Conservation (phyloP, 2,888 invertebrate genomes). For the Lithophane socia region DNA sequence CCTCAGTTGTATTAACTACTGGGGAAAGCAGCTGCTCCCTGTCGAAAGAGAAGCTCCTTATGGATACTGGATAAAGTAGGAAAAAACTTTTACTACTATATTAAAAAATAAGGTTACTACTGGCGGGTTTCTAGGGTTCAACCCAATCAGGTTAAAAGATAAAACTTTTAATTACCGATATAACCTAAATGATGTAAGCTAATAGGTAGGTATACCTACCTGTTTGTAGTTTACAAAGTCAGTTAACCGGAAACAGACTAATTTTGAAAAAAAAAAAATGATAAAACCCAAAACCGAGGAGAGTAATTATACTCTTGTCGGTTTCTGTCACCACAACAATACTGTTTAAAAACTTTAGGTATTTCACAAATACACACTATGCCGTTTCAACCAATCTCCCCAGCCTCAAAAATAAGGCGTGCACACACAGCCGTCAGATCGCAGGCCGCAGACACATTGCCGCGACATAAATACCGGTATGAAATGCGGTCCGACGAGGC, state of each 20-base stretch:
- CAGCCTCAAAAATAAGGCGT: conserved; percentile 23
- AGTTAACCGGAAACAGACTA: neutral
- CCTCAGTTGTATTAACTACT: conserved; percentile 35
- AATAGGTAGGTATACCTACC: neutral
- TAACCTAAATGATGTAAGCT: neutral
- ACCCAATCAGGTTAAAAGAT: neutral
- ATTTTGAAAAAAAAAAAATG: neutral
- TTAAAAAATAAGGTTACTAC: neutral
- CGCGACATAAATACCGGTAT: conserved; percentile 51
- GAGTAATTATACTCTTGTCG: neutral
- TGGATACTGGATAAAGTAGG: neutral
- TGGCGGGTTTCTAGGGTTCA: neutral
- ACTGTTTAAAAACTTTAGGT: neutral
- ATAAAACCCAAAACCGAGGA: too few species aligned
- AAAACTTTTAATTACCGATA: neutral
- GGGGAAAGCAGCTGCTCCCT: conserved; percentile 33
- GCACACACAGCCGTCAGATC: conserved; percentile 29
- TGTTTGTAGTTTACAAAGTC: neutral
- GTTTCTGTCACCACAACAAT: neutral
- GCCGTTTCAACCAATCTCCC: neutral
- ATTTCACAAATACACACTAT: neutral
- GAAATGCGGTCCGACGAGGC: conserved; percentile 58
- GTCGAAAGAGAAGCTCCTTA: neutral
- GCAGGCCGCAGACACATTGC: conserved; percentile 54
- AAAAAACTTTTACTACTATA: neutral